phyloP scores from a whole-genome alignment of 2,113 vertebrate genomes.

The Tachysurus fulvidraco region DNA sequence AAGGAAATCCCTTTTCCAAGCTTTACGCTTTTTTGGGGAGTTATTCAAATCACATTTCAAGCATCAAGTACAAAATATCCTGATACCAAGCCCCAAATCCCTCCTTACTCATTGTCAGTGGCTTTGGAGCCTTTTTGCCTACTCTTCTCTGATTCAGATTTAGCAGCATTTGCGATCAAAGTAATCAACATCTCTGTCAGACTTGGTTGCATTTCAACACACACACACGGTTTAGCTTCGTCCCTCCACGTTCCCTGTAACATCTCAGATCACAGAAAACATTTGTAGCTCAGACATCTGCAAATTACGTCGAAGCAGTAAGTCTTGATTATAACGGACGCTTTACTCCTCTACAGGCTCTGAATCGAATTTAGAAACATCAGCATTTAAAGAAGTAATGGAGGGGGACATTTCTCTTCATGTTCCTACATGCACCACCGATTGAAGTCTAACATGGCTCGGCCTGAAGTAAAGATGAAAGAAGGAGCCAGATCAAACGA shows the following conservation, averaged over 20 bases:
- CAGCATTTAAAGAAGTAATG: neutral
- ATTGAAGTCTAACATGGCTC: conserved; percentile 4
- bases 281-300: neutral
- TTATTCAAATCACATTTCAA: conserved; percentile 2
- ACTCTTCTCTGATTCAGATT: neutral
- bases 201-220: neutral
- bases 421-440: neutral
- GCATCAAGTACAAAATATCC: neutral
- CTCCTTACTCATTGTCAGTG: neutral
- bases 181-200: neutral
- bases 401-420: neutral
- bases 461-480: neutral
- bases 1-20: neutral
- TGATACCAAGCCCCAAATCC: neutral
- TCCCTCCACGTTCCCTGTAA: neutral
- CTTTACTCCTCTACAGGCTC: neutral
- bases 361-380: neutral
- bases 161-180: neutral
- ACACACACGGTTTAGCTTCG: neutral
- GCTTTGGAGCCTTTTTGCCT: neutral
- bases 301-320: neutral
- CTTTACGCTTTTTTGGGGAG: neutral
- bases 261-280: neutral
- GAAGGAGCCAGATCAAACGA: neutral
- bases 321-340: neutral